A percentile compares a stretch with the other conserved stretches of the same genome.
These are phyloP conservation scores for Ophonus ardosiacus DNA, from an alignment of 2,888 invertebrate genomes.

Conservation along the genomic window DNA sequence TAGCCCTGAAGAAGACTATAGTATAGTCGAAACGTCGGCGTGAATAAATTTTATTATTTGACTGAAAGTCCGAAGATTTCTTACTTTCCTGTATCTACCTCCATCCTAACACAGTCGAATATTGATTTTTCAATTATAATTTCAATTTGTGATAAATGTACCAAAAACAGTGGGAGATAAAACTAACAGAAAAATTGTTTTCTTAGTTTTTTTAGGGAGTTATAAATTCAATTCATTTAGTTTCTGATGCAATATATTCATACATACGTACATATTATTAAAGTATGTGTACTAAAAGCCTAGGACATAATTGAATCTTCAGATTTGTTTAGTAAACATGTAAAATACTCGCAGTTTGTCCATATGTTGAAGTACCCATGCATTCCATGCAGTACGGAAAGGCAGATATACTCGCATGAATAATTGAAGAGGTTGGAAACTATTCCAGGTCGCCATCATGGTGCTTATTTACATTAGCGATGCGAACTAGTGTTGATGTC, in stretches of 20 bases:
- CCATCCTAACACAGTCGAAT: no score
- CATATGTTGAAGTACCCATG: not conserved
- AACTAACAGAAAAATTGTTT: no score
- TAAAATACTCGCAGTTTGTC: not conserved
- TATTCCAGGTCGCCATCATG: constrained; percentile 57
- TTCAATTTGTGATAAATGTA: no score
- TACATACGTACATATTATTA: not conserved
- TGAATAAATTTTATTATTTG: no score
- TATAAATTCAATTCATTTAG: no score
- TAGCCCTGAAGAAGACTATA: no score
- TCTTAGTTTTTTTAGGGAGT: no score
- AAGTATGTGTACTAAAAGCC: not conserved
- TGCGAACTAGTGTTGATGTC: constrained; percentile 1
- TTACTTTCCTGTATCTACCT: no score
- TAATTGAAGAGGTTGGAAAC: constrained; percentile 59
- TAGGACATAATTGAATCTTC: not conserved
- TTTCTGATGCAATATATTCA: not conserved
- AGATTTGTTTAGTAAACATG: not conserved
- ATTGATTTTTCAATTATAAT: no score
- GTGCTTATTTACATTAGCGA: constrained; percentile 59
- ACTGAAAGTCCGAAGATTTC: no score
- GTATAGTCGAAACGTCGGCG: no score
- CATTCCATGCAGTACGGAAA: not conserved
- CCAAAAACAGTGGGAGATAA: no score
- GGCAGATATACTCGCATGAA: constrained; percentile 53